These are phyloP conservation scores for Acleris holmiana DNA, from an alignment of 2,888 invertebrate species.

Conservation along the genomic window DNA sequence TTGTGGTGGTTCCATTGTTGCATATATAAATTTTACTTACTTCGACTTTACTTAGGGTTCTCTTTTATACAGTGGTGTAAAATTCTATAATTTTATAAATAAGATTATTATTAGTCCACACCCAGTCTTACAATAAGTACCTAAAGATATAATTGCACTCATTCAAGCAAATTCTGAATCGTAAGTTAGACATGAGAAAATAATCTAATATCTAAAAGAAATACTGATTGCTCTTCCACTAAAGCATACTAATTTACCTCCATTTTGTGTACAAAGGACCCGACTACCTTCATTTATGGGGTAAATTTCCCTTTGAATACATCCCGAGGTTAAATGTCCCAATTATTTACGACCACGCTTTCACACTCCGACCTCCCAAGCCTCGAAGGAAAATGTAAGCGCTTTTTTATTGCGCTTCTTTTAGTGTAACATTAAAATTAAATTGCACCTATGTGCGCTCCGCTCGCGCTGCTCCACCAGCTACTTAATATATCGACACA, in stretches of 20 bases:
- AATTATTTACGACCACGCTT: constrained; percentile 65
- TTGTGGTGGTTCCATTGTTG: too few species aligned
- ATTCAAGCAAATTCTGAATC: background rate
- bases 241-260: constrained; percentile 49
- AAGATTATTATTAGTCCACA: too few species aligned
- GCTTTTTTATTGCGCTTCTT: constrained; percentile 57
- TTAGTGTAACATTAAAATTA: constrained; percentile 60
- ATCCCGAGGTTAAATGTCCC: constrained; percentile 62
- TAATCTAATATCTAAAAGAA: constrained; percentile 38
- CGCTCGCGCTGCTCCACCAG: background rate
- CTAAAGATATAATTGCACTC: too few species aligned
- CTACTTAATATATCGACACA: background rate
- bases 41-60: too few species aligned
- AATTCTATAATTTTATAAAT: too few species aligned
- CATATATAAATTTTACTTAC: too few species aligned
- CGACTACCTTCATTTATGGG: constrained; percentile 57
- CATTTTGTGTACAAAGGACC: constrained; percentile 52
- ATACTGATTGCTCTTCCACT: constrained; percentile 36
- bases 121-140: too few species aligned
- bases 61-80: too few species aligned
- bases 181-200: constrained; percentile 45
- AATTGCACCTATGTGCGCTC: constrained; percentile 49
- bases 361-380: constrained; percentile 51
- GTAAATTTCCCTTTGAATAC: constrained; percentile 59
- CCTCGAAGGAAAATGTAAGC: constrained; percentile 56